Conservation (phyloP, 2,113 vertebrate species). For the Siniperca chuatsi region DNA sequence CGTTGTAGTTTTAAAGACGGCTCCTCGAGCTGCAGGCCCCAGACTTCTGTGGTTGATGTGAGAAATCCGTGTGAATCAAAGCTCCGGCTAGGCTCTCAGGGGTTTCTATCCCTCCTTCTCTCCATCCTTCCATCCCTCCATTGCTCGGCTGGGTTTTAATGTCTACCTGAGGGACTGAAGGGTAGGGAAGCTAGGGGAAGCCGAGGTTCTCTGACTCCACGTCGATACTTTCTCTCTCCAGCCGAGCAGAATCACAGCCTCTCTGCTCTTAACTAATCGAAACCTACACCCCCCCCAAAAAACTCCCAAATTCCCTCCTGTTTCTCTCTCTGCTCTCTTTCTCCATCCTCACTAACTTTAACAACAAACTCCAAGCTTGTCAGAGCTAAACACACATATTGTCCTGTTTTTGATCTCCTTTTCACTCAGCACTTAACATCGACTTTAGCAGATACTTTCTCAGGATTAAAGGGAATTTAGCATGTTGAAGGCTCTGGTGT, state of each 20-base stretch:
- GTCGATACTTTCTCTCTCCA: constrained; percentile 77
- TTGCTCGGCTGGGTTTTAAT: constrained; percentile 69
- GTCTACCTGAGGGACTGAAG: constrained; percentile 75
- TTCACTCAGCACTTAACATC: constrained; percentile 66
- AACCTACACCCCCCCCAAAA: constrained; percentile 29
- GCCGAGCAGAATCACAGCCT: constrained; percentile 72
- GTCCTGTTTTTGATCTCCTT: constrained; percentile 69
- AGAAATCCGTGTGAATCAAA: constrained; percentile 75
- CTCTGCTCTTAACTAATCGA: constrained; percentile 78
- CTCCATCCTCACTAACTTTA: constrained; percentile 48
- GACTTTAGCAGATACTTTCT: constrained; percentile 62
- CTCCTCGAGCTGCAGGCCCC: constrained; percentile 2
- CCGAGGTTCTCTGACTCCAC: constrained; percentile 69
- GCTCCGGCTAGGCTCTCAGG: constrained; percentile 47
- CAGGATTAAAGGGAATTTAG: constrained; percentile 68
- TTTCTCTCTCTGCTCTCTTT: constrained; percentile 10
- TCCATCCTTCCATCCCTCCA: constrained; percentile 49
- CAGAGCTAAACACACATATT: constrained; percentile 60
- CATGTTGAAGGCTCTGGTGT: constrained; percentile 60
- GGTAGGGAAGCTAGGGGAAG: constrained; percentile 49
- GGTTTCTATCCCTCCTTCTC: constrained; percentile 39
- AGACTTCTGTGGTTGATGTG: constrained; percentile 57
- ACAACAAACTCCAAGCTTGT: constrained; percentile 58
- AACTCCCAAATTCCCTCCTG: constrained; percentile 12
- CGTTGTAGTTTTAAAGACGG: constrained; percentile 50